These are phyloP conservation scores for Phoenicopterus ruber DNA, from an alignment of 2,113 vertebrate species.

Conservation along the genomic window DNA sequence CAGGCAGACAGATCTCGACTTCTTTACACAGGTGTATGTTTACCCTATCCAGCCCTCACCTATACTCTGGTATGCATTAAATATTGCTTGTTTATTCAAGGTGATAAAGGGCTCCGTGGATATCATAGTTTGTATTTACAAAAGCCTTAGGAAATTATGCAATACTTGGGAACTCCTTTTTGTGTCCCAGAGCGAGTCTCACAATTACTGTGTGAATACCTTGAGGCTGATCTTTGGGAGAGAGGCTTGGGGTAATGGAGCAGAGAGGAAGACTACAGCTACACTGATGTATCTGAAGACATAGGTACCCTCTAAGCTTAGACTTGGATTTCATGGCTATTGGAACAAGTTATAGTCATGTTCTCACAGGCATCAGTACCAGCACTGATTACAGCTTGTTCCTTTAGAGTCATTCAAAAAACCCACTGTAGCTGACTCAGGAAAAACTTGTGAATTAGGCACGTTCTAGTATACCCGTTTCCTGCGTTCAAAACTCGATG, in stretches of 20 bases:
- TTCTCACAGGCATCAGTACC: fast-evolving
- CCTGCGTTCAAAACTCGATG: slow-evolving; percentile 58
- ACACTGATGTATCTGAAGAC: neutral
- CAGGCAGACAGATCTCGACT: neutral
- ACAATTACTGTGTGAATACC: too few relatives aligned
- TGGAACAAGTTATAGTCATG: fast-evolving
- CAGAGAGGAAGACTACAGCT: neutral
- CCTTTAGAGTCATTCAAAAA: slow-evolving; percentile 46
- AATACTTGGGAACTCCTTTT: neutral
- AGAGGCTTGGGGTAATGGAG: neutral
- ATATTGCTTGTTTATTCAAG: neutral
- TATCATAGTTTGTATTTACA: neutral
- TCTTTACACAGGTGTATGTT: neutral
- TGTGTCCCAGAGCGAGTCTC: neutral
- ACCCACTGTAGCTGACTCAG: slow-evolving; percentile 31
- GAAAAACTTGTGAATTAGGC: slow-evolving; percentile 52
- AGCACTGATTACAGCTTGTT: slow-evolving; percentile 1
- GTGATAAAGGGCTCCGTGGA: neutral
- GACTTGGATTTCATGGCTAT: fast-evolving
- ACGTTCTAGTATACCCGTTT: slow-evolving; percentile 52
- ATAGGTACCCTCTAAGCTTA: neutral
- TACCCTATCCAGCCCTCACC: neutral
- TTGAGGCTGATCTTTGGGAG: neutral
- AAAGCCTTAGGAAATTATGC: neutral
- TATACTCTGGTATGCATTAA: neutral